Conservation (phyloP, 2,888 invertebrate genomes). For the Pardosa pseudoannulata region DNA sequence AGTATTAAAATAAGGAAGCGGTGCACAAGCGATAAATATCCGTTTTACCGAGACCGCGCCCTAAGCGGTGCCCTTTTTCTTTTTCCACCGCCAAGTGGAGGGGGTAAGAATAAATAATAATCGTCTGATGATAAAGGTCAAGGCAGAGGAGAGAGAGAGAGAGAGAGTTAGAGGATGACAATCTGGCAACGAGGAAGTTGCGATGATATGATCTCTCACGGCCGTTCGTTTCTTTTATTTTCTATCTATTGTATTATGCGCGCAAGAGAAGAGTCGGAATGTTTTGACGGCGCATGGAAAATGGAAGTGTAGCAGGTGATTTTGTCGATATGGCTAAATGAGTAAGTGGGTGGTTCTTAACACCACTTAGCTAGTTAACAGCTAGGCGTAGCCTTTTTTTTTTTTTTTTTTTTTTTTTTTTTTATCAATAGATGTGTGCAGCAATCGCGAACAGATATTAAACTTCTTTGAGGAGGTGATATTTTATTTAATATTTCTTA, state of each 20-base stretch:
- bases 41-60: neutral
- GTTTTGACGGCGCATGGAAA: neutral
- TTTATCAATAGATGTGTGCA: too few species aligned
- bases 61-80: neutral
- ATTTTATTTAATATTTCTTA: too few species aligned
- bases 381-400: too few species aligned
- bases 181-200: conserved; percentile 15
- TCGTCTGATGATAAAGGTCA: conserved; percentile 6
- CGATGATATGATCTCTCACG: neutral
- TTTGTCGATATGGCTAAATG: neutral
- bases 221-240: neutral
- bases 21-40: neutral
- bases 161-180: neutral
- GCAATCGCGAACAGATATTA: too few species aligned
- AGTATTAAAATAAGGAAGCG: neutral
- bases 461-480: too few species aligned
- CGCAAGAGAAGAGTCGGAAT: neutral
- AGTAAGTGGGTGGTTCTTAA: neutral
- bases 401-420: too few species aligned
- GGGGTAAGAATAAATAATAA: neutral
- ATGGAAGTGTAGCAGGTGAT: neutral
- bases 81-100: neutral
- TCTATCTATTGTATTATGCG: neutral
- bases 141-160: neutral
- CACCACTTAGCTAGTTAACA: too few species aligned